A percentile compares a stretch with the other conserved stretches of the same genome.
Evolutionary conservation across 2,797 vertebrate genomes (phyloP).

Genomic region (Graptemys geographica): DNA sequence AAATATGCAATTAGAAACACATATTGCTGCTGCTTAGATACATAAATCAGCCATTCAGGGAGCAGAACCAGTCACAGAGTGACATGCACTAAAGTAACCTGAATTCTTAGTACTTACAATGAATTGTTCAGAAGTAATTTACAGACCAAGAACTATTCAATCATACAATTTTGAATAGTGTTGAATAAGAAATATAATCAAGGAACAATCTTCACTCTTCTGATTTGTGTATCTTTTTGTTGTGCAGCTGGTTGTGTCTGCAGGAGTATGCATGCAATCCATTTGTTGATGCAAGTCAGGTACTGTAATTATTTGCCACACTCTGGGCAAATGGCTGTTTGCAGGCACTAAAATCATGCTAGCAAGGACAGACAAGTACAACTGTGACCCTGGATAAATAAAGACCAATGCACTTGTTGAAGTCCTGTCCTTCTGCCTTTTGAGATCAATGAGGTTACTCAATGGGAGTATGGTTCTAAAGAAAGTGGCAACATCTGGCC

Average conservation of each 20-base stretch:
- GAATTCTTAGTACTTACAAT: neutral
- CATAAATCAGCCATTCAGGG: neutral
- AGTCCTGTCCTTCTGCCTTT: neutral
- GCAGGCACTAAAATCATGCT: neutral
- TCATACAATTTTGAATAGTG: neutral
- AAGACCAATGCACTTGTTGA: neutral
- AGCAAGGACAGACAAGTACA: neutral
- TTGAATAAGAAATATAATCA: neutral
- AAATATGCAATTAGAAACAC: neutral
- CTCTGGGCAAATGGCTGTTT: neutral
- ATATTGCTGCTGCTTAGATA: neutral
- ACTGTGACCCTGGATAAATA: neutral
- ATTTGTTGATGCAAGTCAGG: fast-evolving
- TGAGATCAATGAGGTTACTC: neutral
- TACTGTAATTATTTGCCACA: neutral
- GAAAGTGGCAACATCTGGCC: neutral
- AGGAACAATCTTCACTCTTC: neutral
- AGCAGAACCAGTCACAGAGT: neutral
- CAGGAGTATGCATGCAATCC: neutral
- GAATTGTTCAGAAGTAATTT: neutral
- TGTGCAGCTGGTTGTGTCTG: neutral
- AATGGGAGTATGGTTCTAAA: neutral
- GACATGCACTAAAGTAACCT: neutral
- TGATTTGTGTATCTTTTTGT: neutral
- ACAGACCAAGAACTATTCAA: neutral